Conservation (phyloP, 2,888 invertebrate species). For the Ischnus inquisitorius region DNA sequence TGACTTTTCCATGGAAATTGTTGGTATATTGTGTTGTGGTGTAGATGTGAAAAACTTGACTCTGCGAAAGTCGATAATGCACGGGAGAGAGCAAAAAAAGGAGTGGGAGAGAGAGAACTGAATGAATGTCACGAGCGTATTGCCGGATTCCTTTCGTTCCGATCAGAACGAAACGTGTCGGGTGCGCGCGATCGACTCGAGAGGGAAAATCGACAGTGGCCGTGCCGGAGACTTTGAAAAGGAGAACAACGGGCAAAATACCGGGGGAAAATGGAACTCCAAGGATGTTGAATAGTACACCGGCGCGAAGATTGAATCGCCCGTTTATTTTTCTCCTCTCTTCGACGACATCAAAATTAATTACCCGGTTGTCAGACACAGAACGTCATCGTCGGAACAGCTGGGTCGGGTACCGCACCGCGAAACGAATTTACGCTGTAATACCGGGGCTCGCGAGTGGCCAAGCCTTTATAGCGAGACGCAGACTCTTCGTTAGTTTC, state of each 20-base stretch:
- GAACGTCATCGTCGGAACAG: constrained; percentile 73
- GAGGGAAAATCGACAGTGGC: constrained; percentile 58
- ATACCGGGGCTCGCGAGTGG: constrained; percentile 52
- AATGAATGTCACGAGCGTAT: constrained; percentile 52
- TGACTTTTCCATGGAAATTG: constrained; percentile 51
- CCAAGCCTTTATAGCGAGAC: constrained; percentile 49
- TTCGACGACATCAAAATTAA: constrained; percentile 81
- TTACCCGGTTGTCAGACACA: constrained; percentile 83
- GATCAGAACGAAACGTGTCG: not conserved
- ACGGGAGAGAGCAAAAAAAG: not conserved
- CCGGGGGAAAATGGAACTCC: constrained; percentile 11
- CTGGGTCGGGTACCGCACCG: constrained; percentile 34
- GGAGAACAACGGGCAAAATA: constrained; percentile 55
- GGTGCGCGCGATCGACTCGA: constrained; percentile 46
- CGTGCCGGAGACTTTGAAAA: constrained; percentile 54
- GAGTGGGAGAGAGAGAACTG: constrained; percentile 7
- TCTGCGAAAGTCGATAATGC: constrained; percentile 55
- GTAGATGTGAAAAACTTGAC: constrained; percentile 58
- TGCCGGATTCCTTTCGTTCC: constrained; percentile 57
- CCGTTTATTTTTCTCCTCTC: constrained; percentile 80
- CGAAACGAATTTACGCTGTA: constrained; percentile 57
- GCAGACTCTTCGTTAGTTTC: constrained; percentile 77
- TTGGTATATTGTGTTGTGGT: constrained; percentile 49
- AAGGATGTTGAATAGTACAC: constrained; percentile 8
- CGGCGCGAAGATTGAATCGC: constrained; percentile 73